Base-by-base conservation (phyloP, 1,140 invertebrate genomes). In the Caenorhabditis latens region DNA sequence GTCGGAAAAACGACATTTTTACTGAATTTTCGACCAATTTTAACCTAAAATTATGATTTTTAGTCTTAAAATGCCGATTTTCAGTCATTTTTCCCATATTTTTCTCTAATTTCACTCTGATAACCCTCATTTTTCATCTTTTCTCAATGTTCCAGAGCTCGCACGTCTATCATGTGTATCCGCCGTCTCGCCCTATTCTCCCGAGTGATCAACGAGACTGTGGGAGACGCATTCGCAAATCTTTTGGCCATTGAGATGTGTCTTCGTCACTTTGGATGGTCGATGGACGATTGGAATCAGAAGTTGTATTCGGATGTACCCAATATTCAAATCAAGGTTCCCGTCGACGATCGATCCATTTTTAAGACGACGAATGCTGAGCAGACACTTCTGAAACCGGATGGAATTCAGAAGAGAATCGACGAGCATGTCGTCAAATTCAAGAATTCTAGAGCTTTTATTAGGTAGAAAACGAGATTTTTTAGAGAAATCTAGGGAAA, bases 221-320 rank as follows among this genome's bases (percentile, higher is more conserved):
- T 99, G 3, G 98, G 98, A 0, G 98, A 99, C 94, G 98, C 98
- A 0, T 95, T 99, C 21, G 97, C 97, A 0, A 97, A 99, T 92
- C 95, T 99, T 94, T 93, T 99, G 40, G 92, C 98, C 11, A 96
- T 99, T 0, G 98, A 99, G 93, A 95, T 95, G 0, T 95, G 99
- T 71, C 94, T 99, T 5, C 94, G 84, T 43, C 94, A 95, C 4
- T 95, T 95, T 90, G 96, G 95, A 7, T 97, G 96, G 95, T 94
- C 95, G 90, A 93, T 96, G 1, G 91, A 93, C 43, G 95, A 96
- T 53, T 99, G 98, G 98, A 94, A 96, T 88, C 90, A 93, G 14
- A 94, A 95, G 19, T 88, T 92, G 21, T 99, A 98, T 91, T 93
- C 91, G 0, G 97, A 99, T 93, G 94, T 98, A 61, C 97, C 97